Evolutionary conservation across 2,888 invertebrate genomes (phyloP), one percentile per base, ranked within the genome.

Genomic region (Drosophila mimica): DNA sequence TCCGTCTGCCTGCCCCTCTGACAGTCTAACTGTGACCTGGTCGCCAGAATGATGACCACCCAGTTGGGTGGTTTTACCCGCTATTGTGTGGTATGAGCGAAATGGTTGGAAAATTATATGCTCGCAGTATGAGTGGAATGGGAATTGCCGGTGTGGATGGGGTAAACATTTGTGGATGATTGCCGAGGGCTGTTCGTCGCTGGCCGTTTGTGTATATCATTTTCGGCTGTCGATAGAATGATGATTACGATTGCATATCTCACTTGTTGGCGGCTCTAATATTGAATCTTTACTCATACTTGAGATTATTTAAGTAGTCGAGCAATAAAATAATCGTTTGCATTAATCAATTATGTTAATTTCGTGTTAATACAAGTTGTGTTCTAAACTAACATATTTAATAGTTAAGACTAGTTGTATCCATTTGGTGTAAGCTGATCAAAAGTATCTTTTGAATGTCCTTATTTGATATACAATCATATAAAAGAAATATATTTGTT

Each of bases 41-140:
- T 83, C 80, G 81, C 81, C 83, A 86, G 83, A 74, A 75, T 83
- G 87, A 86, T 89, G 84, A 87, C 89, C 84, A 83, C 76, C 78
- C 70, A 69, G 53, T 34, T 66, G 67, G 65, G 57, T 38, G 40
- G n/a, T 20, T 40, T 36, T 17, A 52, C 20, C 30, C 57, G 58
- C 74, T 67, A 40, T 60, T 62, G 17, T 28, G n/a, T 40, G 53
- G 72, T 60, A 49, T 78, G 78, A 54, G 73, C 48, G 63, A 72
- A 80, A 80, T 79, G 76, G 60, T 65, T 80, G 66, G 65, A 76
- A 78, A 80, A 79, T 80, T 76, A 76, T 79, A 68, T 68, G 40
- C 33, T 40, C 31, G 17, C 51, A 31, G 52, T 31, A 20, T 30
- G 36, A 30, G n/a, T 11, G 46, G 17, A 13, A 6, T 33, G 4